Evolutionary conservation across 2,888 invertebrate genomes (phyloP).

Genomic region (Phaonia tiefii): DNA sequence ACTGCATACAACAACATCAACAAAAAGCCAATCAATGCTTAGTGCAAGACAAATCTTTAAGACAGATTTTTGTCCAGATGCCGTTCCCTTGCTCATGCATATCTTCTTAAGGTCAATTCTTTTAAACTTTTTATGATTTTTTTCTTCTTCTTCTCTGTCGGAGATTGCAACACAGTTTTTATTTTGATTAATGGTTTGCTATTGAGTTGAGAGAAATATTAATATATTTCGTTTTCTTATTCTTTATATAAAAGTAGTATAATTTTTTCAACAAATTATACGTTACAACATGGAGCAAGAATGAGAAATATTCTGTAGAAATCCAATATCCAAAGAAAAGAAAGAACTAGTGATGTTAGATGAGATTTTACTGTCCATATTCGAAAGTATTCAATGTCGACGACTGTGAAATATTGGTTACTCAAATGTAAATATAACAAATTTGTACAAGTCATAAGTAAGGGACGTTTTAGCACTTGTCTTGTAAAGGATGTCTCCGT

Average conservation of each 20-base stretch:
- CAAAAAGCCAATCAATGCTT: slow-evolving; percentile 27
- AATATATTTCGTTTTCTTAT: slow-evolving; percentile 29
- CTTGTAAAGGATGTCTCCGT: too few species aligned
- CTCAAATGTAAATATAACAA: too few species aligned
- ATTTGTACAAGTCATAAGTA: too few species aligned
- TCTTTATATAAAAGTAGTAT: slow-evolving; percentile 21
- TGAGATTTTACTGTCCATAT: too few species aligned
- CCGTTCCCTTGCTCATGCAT: neutral
- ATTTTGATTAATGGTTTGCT: slow-evolving; percentile 76
- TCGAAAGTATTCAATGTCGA: too few species aligned
- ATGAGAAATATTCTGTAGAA: neutral
- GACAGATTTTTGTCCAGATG: neutral
- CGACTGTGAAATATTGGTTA: too few species aligned
- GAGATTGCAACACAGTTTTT: slow-evolving; percentile 36
- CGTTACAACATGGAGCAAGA: slow-evolving; percentile 34
- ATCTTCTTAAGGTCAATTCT: slow-evolving; percentile 73
- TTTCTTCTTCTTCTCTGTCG: slow-evolving; percentile 14
- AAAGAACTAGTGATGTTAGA: too few species aligned
- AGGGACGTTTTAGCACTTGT: too few species aligned
- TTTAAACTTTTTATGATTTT: slow-evolving; percentile 66
- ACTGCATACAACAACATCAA: neutral
- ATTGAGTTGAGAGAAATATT: slow-evolving; percentile 56
- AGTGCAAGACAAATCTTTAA: slow-evolving; percentile 30
- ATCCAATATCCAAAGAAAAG: too few species aligned
- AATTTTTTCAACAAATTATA: slow-evolving; percentile 54